Conservation (phyloP, 2,113 vertebrate genomes). For the Tyrannus savana region DNA sequence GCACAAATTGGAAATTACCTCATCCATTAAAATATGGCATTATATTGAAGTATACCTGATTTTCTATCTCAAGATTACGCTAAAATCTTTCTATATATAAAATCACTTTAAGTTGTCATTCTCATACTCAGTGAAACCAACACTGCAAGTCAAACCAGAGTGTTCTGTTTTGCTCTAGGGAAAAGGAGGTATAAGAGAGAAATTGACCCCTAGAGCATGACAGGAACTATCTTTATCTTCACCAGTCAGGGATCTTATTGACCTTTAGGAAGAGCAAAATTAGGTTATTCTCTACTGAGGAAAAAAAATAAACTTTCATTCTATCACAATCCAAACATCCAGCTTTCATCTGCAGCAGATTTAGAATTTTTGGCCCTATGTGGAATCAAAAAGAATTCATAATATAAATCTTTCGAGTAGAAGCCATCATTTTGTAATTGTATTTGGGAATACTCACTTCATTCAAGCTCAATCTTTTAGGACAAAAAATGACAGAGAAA, state of each 20-base stretch:
- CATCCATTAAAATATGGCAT: not conserved
- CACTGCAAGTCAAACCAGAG: not conserved
- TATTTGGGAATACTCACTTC: not conserved
- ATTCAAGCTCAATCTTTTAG: not conserved
- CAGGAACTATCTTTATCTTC: conserved; percentile 20
- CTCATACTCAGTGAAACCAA: not conserved
- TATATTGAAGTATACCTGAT: not conserved
- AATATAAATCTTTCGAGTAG: not conserved
- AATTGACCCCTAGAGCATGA: not conserved
- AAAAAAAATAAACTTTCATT: not conserved
- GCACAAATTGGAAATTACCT: not conserved
- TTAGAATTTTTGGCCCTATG: not conserved
- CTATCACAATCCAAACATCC: not conserved
- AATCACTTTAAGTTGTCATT: not conserved
- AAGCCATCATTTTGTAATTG: not conserved
- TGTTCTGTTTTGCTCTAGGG: not conserved
- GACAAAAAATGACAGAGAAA: not conserved
- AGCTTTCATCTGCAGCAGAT: not conserved
- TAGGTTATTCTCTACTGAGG: not conserved
- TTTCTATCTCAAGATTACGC: not conserved
- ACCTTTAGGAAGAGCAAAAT: conserved; percentile 17
- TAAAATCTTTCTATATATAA: not conserved
- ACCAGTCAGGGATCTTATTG: not conserved
- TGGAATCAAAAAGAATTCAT: not conserved
- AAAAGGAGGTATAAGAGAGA: not conserved